phyloP scores from a whole-genome alignment of 2,888 invertebrate genomes.

The Macrophya alboannulata region DNA sequence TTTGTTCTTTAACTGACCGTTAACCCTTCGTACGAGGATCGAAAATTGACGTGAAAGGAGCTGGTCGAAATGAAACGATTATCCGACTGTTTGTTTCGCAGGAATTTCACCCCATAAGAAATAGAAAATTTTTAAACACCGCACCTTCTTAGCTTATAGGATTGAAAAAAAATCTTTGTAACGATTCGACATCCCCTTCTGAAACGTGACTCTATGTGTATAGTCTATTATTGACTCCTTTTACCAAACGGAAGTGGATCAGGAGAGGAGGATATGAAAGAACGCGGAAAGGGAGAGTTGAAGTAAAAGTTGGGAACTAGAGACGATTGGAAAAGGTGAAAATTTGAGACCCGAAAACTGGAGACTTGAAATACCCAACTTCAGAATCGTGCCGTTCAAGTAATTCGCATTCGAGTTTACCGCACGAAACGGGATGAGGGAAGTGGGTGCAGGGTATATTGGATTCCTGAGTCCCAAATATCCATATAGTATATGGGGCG shows the following conservation, averaged over 20 bases:
- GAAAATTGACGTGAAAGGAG: not conserved
- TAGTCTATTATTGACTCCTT: not conserved
- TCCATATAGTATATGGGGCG: not conserved
- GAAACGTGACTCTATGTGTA: not conserved
- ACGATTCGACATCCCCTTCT: not conserved
- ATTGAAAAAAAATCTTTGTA: not conserved
- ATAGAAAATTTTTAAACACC: too few relatives aligned
- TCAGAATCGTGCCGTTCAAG: not conserved
- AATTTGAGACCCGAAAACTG: not conserved
- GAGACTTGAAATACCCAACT: not conserved
- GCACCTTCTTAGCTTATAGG: not conserved
- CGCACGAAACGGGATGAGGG: not conserved
- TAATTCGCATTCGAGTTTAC: constrained; percentile 14
- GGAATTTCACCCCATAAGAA: not conserved
- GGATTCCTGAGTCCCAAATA: constrained; percentile 44
- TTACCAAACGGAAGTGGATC: not conserved
- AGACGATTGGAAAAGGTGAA: constrained; percentile 33
- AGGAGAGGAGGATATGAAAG: not conserved
- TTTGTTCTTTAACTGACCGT: not conserved
- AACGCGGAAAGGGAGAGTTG: not conserved
- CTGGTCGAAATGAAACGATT: too few relatives aligned
- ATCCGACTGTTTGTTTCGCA: not conserved
- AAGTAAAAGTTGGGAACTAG: not conserved
- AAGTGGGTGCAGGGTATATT: constrained; percentile 39
- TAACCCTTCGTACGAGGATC: not conserved